These are phyloP conservation scores for Cremastobaeus sp. DNA, from an alignment of 2,888 invertebrate species.

Conservation along the genomic window DNA sequence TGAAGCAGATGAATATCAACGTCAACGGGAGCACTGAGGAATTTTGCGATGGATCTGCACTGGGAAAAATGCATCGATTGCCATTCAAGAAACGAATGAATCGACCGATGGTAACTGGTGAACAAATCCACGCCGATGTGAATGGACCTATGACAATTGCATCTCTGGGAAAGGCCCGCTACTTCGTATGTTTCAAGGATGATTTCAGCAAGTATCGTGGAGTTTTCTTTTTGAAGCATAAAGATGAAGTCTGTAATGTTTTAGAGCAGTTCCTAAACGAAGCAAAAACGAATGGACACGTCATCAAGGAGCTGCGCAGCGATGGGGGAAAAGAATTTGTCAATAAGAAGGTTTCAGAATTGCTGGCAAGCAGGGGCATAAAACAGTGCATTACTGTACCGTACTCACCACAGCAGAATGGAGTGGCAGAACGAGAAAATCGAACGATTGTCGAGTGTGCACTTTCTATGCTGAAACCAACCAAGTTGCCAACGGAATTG, in stretches of 20 bases:
- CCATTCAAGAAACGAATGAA: slow-evolving; percentile 63
- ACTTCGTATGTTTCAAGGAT: slow-evolving; percentile 60
- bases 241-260: slow-evolving; percentile 49
- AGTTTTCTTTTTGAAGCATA: slow-evolving; percentile 52
- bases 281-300: slow-evolving; percentile 37
- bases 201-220: slow-evolving; percentile 47
- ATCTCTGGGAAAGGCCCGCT: slow-evolving; percentile 47
- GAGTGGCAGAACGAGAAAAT: slow-evolving; percentile 35
- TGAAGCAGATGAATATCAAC: slow-evolving; percentile 64
- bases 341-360: slow-evolving; percentile 6
- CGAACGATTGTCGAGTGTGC: slow-evolving; percentile 34
- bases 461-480: slow-evolving; percentile 19
- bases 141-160: slow-evolving; percentile 50
- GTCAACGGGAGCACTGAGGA: slow-evolving; percentile 59
- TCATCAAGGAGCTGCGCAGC: slow-evolving; percentile 6
- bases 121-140: slow-evolving; percentile 59
- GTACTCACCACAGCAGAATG: slow-evolving; percentile 40
- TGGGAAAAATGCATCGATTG: slow-evolving; percentile 66
- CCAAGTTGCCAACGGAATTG: slow-evolving; percentile 29
- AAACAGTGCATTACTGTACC: slow-evolving; percentile 20
- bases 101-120: slow-evolving; percentile 33
- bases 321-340: slow-evolving; percentile 39
- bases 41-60: slow-evolving; percentile 62
- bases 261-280: slow-evolving; percentile 58
- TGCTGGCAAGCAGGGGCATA: slow-evolving; percentile 24